Evolutionary conservation across 2,888 invertebrate species (phyloP).

Genomic region (Watsonalla cultraria): DNA sequence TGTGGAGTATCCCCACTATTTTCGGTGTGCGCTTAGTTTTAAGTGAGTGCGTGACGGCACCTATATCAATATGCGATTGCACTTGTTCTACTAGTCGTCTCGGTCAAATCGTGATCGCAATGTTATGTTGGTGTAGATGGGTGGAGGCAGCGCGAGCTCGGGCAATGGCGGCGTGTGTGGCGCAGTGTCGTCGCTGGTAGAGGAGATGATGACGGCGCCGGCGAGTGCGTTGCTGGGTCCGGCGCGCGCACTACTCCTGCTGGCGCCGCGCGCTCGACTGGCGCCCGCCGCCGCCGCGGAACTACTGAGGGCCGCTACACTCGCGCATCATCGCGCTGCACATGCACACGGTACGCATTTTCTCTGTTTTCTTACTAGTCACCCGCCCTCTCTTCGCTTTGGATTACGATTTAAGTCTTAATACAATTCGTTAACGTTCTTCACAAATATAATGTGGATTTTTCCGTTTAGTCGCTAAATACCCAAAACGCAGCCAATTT

Average conservation of each 20-base stretch:
- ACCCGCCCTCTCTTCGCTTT: too few species aligned
- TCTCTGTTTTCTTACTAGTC: too few species aligned
- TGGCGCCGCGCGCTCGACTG: constrained; percentile 31
- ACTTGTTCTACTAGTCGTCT: too few species aligned
- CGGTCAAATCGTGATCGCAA: not conserved
- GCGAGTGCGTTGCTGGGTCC: constrained; percentile 40
- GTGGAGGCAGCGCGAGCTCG: constrained; percentile 17
- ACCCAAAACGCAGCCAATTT: too few species aligned
- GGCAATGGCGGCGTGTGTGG: constrained; percentile 26
- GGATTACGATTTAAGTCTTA: too few species aligned
- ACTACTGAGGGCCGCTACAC: constrained; percentile 27
- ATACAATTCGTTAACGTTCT: too few species aligned
- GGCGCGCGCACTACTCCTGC: constrained; percentile 43
- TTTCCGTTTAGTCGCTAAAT: too few species aligned
- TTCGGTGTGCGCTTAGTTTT: too few species aligned
- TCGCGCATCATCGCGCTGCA: constrained; percentile 36
- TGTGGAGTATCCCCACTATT: too few species aligned
- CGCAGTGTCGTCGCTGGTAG: constrained; percentile 45
- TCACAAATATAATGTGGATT: too few species aligned
- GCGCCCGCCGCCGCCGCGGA: constrained; percentile 25
- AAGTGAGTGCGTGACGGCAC: too few species aligned
- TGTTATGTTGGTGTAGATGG: constrained; percentile 17
- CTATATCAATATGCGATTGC: too few species aligned
- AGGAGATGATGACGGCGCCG: constrained; percentile 37
- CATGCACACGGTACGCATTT: constrained; percentile 21